phyloP scores from a whole-genome alignment of 2,888 invertebrate genomes.

The Agriopis leucophaearia region DNA sequence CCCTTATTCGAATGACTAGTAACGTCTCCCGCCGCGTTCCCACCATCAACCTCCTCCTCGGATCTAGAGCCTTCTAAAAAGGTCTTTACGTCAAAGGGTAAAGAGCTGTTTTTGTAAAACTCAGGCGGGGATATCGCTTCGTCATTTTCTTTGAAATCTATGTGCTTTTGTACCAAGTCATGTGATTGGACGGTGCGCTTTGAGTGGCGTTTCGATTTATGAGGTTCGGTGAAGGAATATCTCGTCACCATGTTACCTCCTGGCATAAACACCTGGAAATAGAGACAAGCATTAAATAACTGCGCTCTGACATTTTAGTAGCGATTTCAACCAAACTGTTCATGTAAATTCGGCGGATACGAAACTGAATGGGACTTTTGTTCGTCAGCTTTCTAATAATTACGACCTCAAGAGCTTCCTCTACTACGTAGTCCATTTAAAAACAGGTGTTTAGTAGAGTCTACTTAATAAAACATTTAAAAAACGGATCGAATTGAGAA shows the following conservation, averaged over 20 bases:
- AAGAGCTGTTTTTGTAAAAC: conserved; percentile 73
- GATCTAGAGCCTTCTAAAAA: conserved; percentile 62
- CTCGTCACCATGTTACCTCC: conserved; percentile 52
- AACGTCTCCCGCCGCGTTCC: conserved; percentile 54
- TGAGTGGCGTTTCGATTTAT: conserved; percentile 54
- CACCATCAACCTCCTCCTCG: conserved; percentile 67
- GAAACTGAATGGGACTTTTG: too few relatives aligned
- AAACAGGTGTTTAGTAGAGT: too few relatives aligned
- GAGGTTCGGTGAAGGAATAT: conserved; percentile 68
- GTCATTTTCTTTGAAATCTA: conserved; percentile 71
- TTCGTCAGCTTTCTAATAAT: too few relatives aligned
- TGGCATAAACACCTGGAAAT: conserved; percentile 73
- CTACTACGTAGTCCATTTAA: too few relatives aligned
- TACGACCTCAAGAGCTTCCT: too few relatives aligned
- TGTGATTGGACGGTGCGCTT: conserved; percentile 60
- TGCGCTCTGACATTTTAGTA: too few relatives aligned
- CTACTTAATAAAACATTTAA: too few relatives aligned
- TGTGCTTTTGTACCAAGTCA: conserved; percentile 69
- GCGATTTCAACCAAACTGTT: too few relatives aligned
- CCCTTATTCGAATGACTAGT: conserved; percentile 60
- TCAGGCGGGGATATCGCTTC: conserved; percentile 64
- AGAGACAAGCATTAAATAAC: not conserved
- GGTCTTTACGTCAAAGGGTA: conserved; percentile 67
- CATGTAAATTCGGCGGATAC: too few relatives aligned
- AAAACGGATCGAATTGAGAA: too few relatives aligned